phyloP scores from a whole-genome alignment of 2,113 vertebrate species.

The Podiceps cristatus region DNA sequence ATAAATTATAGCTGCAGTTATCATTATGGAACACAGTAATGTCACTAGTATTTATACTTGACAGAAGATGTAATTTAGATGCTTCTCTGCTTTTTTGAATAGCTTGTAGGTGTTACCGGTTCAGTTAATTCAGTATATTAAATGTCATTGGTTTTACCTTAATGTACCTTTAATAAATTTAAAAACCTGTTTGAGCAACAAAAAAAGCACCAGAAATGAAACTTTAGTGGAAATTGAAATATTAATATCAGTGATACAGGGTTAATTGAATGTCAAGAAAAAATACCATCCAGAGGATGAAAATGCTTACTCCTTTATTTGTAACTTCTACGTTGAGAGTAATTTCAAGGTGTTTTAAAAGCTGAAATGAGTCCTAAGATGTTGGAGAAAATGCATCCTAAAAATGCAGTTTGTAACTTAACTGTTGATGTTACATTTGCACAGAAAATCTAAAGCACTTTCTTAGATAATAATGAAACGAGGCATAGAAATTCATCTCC shows the following conservation, averaged over 20 bases:
- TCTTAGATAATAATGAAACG: background rate
- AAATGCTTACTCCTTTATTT: slow-evolving; percentile 21
- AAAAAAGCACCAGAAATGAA: slow-evolving; percentile 34
- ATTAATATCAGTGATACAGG: slow-evolving; percentile 40
- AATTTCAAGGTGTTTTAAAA: slow-evolving; percentile 49
- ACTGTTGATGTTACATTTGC: background rate
- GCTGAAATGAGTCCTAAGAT: background rate
- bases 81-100: background rate
- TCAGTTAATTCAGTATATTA: slow-evolving; percentile 35
- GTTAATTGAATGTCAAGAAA: slow-evolving; percentile 70
- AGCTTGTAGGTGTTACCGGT: slow-evolving; percentile 51
- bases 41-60: slow-evolving; percentile 48
- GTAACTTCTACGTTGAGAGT: background rate
- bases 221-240: slow-evolving; percentile 34
- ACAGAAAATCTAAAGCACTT: background rate
- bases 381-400: background rate
- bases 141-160: slow-evolving; percentile 24
- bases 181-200: slow-evolving; percentile 26
- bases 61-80: slow-evolving; percentile 54
- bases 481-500: slow-evolving; percentile 19
- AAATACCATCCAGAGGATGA: slow-evolving; percentile 30
- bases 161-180: slow-evolving; percentile 10
- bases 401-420: background rate
- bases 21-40: slow-evolving; percentile 29
- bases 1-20: slow-evolving; percentile 52